Evolutionary conservation across 2,888 invertebrate species (phyloP).

Genomic region (Eretmocerus hayati): DNA sequence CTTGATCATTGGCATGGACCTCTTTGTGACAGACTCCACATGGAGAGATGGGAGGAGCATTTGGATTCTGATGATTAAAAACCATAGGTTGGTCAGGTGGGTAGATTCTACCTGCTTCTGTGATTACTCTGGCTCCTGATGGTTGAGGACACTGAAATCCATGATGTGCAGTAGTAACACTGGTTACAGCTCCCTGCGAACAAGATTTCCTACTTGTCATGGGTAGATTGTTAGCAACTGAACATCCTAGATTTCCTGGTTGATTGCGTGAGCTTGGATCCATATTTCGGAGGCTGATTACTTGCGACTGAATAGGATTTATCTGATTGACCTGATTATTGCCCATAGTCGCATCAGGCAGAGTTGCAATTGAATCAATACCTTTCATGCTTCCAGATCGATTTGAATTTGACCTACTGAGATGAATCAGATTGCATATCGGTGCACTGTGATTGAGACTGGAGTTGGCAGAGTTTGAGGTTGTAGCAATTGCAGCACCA

Average conservation of each 20-base stretch:
- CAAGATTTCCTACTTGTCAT: constrained; percentile 49
- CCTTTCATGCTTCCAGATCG: constrained; percentile 69
- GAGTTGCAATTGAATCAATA: constrained; percentile 59
- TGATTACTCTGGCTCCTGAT: constrained; percentile 81
- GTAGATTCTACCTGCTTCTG: constrained; percentile 87
- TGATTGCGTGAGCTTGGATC: constrained; percentile 44
- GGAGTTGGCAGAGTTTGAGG: constrained; percentile 44
- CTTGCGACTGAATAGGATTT: constrained; percentile 65
- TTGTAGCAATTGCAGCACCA: constrained; percentile 41
- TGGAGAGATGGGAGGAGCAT: constrained; percentile 95
- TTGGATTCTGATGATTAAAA: constrained; percentile 96
- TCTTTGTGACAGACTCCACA: constrained; percentile 98
- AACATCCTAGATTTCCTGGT: constrained; percentile 45
- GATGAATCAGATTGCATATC: constrained; percentile 42
- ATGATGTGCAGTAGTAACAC: constrained; percentile 52
- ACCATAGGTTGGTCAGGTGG: constrained; percentile 96
- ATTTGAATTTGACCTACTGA: constrained; percentile 46
- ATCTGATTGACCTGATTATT: constrained; percentile 59
- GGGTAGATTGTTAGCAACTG: constrained; percentile 52
- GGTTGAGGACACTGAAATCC: constrained; percentile 52
- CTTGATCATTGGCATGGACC: constrained; percentile 97
- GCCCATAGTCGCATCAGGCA: constrained; percentile 48
- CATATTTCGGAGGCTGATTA: constrained; percentile 57
- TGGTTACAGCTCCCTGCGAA: constrained; percentile 48
- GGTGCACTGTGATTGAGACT: constrained; percentile 42